Percentiles rank a stretch among this genome's conserved stretches.
Evolutionary conservation across 92 coral and sea anemone genomes (phyloP).

Genomic region (Porites evermanni): DNA sequence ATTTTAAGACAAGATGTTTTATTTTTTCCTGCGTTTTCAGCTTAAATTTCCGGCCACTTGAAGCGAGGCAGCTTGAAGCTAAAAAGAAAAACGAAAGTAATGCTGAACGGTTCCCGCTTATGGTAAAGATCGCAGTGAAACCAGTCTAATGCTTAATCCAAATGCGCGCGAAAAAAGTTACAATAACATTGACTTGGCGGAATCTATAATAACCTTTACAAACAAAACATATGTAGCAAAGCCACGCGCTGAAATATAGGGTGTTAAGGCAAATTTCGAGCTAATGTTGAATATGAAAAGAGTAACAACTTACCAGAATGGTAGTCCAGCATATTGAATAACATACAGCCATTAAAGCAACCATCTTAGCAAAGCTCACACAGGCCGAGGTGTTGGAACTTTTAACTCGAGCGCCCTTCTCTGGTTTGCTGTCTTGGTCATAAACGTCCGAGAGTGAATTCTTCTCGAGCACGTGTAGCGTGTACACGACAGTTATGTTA

Average conservation of each 20-base stretch:
- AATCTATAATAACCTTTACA: constrained; percentile 22
- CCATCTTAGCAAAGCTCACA: constrained; percentile 91
- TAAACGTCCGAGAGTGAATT: constrained; percentile 83
- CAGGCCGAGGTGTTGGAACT: constrained; percentile 68
- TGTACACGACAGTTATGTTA: constrained; percentile 76
- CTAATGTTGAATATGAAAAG: background rate
- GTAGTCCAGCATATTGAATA: constrained; percentile 89
- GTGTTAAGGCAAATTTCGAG: background rate
- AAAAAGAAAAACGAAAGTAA: constrained; percentile 2
- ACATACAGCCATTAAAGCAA: constrained; percentile 82
- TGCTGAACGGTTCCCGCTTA: background rate
- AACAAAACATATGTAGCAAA: constrained; percentile 37
- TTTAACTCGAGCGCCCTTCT: constrained; percentile 43
- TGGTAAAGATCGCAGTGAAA: constrained; percentile 6
- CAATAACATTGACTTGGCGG: constrained; percentile 34
- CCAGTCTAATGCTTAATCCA: constrained; percentile 1
- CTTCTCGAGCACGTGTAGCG: constrained; percentile 79
- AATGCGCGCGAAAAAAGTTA: constrained; percentile 23
- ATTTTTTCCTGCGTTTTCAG: constrained; percentile 20
- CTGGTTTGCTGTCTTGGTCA: constrained; percentile 49
- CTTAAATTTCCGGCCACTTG: constrained; percentile 45
- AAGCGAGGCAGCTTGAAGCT: constrained; percentile 25
- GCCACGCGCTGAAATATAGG: constrained; percentile 1
- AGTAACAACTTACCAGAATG: constrained; percentile 75
- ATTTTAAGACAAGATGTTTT: constrained; percentile 5